phyloP scores from a whole-genome alignment of 1,140 invertebrate species.

The Aleiodes sp. region DNA sequence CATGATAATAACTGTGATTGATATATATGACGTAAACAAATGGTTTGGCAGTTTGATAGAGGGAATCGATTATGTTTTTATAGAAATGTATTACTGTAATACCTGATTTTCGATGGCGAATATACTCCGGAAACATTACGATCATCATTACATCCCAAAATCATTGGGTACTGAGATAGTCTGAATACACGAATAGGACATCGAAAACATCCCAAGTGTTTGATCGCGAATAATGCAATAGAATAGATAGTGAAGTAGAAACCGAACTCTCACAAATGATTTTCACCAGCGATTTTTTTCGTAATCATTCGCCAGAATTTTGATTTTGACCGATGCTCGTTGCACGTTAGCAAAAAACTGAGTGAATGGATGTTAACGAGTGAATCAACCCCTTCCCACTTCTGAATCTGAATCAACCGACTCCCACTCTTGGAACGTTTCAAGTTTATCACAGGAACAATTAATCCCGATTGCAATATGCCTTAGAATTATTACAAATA shows the following conservation, averaged over 20 bases:
- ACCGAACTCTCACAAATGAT: background rate
- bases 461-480: background rate
- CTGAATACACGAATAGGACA: too few species aligned
- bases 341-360: slow-evolving; percentile 49
- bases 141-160: slow-evolving; percentile 45
- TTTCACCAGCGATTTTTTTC: background rate
- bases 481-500: background rate
- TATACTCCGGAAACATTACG: slow-evolving; percentile 53
- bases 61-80: background rate
- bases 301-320: background rate
- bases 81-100: slow-evolving; percentile 27
- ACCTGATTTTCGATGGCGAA: slow-evolving; percentile 48
- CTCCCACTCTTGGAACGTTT: too few species aligned
- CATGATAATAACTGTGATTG: background rate
- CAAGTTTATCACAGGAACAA: background rate
- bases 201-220: too few species aligned
- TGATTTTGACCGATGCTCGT: slow-evolving; percentile 42
- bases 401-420: background rate
- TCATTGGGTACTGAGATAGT: background rate
- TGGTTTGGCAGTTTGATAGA: background rate
- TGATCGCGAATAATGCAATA: too few species aligned
- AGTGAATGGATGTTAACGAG: slow-evolving; percentile 42
- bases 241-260: too few species aligned
- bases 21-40: background rate
- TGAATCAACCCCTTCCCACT: slow-evolving; percentile 48